These are phyloP conservation scores for Pogoniulus pusillus DNA, from an alignment of 2,797 vertebrate species.

Conservation along the genomic window DNA sequence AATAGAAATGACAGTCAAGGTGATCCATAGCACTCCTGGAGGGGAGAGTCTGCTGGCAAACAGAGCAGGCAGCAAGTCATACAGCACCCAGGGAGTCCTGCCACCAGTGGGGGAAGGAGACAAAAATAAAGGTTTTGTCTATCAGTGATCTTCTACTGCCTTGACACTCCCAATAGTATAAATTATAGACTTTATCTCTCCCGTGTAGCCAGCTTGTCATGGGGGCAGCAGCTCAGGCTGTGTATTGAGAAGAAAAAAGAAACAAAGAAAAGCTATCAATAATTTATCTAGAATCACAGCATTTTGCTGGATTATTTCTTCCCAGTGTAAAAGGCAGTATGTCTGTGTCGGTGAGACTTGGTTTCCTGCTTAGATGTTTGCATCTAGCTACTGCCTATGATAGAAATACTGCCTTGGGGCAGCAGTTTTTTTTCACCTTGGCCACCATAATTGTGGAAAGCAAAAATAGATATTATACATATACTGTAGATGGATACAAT, in stretches of 20 bases:
- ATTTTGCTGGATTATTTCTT: not conserved
- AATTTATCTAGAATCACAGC: not conserved
- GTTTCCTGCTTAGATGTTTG: not conserved
- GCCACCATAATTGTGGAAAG: not conserved
- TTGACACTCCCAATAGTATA: not conserved
- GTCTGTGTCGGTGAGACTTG: not conserved
- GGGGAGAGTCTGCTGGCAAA: constrained; percentile 27
- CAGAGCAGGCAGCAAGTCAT: not conserved
- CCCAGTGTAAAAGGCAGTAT: not conserved
- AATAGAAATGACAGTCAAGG: constrained; percentile 56
- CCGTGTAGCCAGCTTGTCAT: not conserved
- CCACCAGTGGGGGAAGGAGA: not conserved
- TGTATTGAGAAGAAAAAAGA: not conserved
- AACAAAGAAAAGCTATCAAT: not conserved
- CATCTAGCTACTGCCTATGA: not conserved
- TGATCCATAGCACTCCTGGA: constrained; percentile 44
- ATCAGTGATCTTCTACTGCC: not conserved
- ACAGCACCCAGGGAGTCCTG: not conserved
- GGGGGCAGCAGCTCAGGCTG: not conserved
- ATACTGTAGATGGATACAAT: not conserved
- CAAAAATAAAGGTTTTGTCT: constrained; percentile 3
- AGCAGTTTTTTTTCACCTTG: not conserved
- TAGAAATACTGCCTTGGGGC: not conserved
- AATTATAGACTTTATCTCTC: not conserved
- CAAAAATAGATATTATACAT: not conserved